Base-by-base conservation (phyloP, 2,888 invertebrate genomes). In the Xylocampa areola region DNA sequence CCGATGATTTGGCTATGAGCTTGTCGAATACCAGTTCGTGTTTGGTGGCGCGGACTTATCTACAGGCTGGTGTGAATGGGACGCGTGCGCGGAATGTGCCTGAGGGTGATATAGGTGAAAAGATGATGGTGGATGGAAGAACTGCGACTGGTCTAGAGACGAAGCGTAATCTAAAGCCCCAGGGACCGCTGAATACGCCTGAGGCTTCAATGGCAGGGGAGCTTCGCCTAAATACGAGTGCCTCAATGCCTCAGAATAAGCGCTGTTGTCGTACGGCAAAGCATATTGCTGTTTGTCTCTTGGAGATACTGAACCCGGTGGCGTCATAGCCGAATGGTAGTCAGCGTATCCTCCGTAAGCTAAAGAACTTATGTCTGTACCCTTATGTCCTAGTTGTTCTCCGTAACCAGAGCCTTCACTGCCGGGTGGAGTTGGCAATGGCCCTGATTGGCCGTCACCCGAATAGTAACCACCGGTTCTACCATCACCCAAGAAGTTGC, bases 291-390 rank as follows among this genome's bases (percentile, higher is more conserved):
- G 97, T 84, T 95, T 98, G 82, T 98, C 98, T 61, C 98, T 95
- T 0, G 99, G 98, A 4, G 98, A 98, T 1, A 98, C 98, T 2
- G 98, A 98, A n/a, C 98, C 98, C 45, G 99, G 99, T 47, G 98
- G 98, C 3, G 98, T 98, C 97, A 99, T 98, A 40, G 98, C 98
- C 32, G 98, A 97, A 87, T 98, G 98, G 80, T 98, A 98, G 81
- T 97, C 97, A 67, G 96, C 96, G 69, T 95, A 95, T 32, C 96
- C 95, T 21, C 92, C 92, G 57, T 94, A 94, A 37, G 93, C 90
- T 73, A 93, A 82, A 89, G 97, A 88, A 95, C 97, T 83, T 95
- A 96, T 90, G 63, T 94, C 94, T 10, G 93, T 92, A 32, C 89
- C 85, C 79, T 94, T 94, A 76, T 96, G 96, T 19, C 90, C 93